These are phyloP conservation scores for Polypedilum vanderplanki DNA, from an alignment of 1,140 invertebrate genomes.

Conservation along the genomic window DNA sequence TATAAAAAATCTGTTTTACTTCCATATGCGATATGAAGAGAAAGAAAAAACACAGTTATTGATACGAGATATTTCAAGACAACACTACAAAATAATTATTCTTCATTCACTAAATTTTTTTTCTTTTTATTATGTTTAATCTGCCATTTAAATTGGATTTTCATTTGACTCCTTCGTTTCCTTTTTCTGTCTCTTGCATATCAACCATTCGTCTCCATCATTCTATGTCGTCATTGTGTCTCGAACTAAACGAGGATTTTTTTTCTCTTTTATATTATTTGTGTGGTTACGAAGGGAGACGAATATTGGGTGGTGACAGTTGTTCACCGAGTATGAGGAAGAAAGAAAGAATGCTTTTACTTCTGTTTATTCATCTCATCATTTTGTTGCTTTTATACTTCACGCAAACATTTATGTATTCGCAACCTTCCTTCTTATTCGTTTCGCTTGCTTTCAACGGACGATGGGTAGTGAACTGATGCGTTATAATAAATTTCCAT, in stretches of 20 bases:
- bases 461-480: not conserved
- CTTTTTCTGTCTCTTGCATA: not conserved
- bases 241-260: not conserved
- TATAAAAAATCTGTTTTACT: no score
- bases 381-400: not conserved
- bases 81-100: no score
- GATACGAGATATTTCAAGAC: no score
- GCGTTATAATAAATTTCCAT: not conserved
- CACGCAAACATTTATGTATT: not conserved
- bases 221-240: constrained; percentile 18
- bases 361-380: constrained; percentile 20
- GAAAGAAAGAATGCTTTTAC: constrained; percentile 16
- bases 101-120: not conserved
- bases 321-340: not conserved
- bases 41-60: no score
- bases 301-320: not conserved
- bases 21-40: no score
- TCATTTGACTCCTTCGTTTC: not conserved
- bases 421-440: not conserved
- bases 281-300: not conserved
- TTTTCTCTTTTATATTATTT: not conserved
- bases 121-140: not conserved
- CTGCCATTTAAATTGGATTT: constrained; percentile 25
- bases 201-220: constrained; percentile 22
- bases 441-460: not conserved